Evolutionary conservation across 2,113 vertebrate species (phyloP).

Genomic region (Oryzias curvinotus): DNA sequence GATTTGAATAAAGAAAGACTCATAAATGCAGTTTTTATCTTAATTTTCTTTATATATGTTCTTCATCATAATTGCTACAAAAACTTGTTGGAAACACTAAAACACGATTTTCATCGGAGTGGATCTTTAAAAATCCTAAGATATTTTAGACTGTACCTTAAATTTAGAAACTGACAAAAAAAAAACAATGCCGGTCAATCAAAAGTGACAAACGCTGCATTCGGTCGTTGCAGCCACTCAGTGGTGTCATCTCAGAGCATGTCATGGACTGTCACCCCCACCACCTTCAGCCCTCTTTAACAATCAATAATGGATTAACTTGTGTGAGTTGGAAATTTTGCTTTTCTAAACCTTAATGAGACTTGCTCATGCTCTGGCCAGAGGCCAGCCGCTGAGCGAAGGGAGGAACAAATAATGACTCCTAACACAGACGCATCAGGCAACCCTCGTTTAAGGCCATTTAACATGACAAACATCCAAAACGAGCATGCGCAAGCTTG

Average conservation of each 20-base stretch:
- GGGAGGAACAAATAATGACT: constrained; percentile 43
- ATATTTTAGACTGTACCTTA: constrained; percentile 41
- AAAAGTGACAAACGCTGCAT: constrained; percentile 36
- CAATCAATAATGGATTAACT: constrained; percentile 55
- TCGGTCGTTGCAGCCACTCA: constrained; percentile 9
- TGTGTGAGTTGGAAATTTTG: constrained; percentile 34
- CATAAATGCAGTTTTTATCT: too few relatives aligned
- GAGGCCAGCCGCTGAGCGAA: constrained; percentile 13
- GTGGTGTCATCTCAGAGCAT: constrained; percentile 35
- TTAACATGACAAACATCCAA: constrained; percentile 33
- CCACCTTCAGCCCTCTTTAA: constrained; percentile 35
- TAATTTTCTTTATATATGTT: too few relatives aligned
- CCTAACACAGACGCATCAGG: constrained; percentile 19
- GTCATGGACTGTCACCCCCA: constrained; percentile 15
- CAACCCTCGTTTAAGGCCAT: constrained; percentile 45
- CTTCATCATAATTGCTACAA: too few relatives aligned
- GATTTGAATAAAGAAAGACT: too few relatives aligned
- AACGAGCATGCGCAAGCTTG: constrained; percentile 14
- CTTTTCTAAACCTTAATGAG: constrained; percentile 33
- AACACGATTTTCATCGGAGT: neutral
- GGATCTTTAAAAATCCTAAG: constrained; percentile 42
- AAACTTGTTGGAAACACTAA: too few relatives aligned
- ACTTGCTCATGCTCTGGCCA: constrained; percentile 22
- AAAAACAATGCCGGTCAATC: constrained; percentile 47
- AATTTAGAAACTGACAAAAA: constrained; percentile 52